phyloP scores from a whole-genome alignment of 1,140 invertebrate species.

The Cardiocondyla obscurior region DNA sequence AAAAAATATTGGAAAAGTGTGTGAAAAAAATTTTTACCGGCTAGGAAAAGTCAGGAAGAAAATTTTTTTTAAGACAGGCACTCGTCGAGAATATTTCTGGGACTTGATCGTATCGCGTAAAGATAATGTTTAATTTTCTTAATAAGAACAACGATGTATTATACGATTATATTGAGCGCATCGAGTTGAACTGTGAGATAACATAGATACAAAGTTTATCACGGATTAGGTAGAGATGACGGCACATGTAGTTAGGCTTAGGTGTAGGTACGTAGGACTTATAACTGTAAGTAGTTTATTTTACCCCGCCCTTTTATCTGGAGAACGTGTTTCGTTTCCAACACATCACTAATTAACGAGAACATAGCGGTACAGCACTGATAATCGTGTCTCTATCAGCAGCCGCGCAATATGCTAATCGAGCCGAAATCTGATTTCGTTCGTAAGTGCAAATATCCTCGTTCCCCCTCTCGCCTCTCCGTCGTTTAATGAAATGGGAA shows the following conservation, averaged over 20 bases:
- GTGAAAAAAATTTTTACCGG: no score
- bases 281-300: conserved; percentile 78
- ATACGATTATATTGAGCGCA: background rate
- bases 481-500: conserved; percentile 47
- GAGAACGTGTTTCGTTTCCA: conserved; percentile 66
- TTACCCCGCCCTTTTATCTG: conserved; percentile 73
- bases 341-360: conserved; percentile 72
- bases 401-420: conserved; percentile 74
- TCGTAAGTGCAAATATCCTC: conserved; percentile 60
- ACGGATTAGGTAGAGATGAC: conserved; percentile 67
- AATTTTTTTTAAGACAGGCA: background rate
- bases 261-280: conserved; percentile 73
- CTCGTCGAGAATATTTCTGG: background rate
- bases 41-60: background rate
- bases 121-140: background rate
- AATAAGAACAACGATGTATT: background rate
- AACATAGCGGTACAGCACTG: conserved; percentile 80
- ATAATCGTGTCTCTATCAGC: conserved; percentile 81
- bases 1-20: no score
- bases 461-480: background rate
- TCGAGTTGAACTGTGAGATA: background rate
- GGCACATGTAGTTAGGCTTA: conserved; percentile 81
- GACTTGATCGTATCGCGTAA: background rate
- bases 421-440: conserved; percentile 70
- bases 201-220: conserved; percentile 8